Evolutionary conservation across 2,888 invertebrate species (phyloP).

Genomic region (Eupeodes luniger): DNA sequence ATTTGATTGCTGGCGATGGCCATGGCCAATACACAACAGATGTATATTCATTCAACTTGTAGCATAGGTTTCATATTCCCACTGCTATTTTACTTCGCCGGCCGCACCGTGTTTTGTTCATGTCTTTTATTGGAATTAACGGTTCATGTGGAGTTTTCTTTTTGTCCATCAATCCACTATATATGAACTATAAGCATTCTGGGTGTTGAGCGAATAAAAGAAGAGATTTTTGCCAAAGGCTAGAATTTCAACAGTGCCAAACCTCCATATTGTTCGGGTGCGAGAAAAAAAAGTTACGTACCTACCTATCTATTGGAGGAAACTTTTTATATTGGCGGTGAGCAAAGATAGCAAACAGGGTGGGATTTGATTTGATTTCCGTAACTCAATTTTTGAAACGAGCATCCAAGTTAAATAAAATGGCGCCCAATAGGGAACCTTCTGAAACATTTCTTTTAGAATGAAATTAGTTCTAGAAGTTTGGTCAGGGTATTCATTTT

Average conservation of each 20-base stretch:
- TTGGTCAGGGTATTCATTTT: too few species aligned
- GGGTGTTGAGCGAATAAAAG: slow-evolving; percentile 24
- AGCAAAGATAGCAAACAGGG: slow-evolving; percentile 12
- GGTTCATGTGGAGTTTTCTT: slow-evolving; percentile 41
- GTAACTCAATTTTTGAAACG: too few species aligned
- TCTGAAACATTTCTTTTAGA: too few species aligned
- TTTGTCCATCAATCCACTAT: slow-evolving; percentile 25
- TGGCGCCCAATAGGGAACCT: too few species aligned
- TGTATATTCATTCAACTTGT: neutral
- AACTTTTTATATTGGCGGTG: neutral
- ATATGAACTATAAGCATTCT: neutral
- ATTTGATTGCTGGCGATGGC: slow-evolving; percentile 55
- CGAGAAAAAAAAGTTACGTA: slow-evolving; percentile 10
- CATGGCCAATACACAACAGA: slow-evolving; percentile 29
- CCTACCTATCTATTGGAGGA: slow-evolving; percentile 3
- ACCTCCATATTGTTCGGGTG: slow-evolving; percentile 51
- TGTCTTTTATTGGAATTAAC: slow-evolving; percentile 61
- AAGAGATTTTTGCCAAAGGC: slow-evolving; percentile 33
- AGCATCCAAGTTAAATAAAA: too few species aligned
- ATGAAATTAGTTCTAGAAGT: too few species aligned
- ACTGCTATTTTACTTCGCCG: neutral
- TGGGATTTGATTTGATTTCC: neutral
- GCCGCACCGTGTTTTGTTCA: neutral
- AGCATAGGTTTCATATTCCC: neutral
- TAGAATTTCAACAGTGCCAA: slow-evolving; percentile 46